Conservation (phyloP, 1,140 invertebrate genomes). For the Nylanderia fulva region DNA sequence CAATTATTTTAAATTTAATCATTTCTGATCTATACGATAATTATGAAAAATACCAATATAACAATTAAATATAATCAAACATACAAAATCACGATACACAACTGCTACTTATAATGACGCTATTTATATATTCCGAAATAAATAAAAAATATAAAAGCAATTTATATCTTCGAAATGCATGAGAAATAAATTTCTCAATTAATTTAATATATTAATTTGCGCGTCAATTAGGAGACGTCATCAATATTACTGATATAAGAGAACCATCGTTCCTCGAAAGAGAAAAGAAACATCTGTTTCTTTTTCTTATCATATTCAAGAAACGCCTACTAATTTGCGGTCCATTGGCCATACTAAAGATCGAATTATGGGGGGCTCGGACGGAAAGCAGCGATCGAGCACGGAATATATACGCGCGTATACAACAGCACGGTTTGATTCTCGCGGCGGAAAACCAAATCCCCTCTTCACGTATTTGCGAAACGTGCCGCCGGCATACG, state of each 20-base stretch:
- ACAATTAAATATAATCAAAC: too few species aligned
- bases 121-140: neutral
- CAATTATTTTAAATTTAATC: constrained; percentile 1
- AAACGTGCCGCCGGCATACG: constrained; percentile 71
- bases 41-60: neutral
- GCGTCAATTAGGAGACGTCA: neutral
- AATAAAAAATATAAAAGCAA: neutral
- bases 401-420: constrained; percentile 68
- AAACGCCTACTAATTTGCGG: neutral
- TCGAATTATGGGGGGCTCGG: neutral
- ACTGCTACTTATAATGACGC: neutral
- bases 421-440: constrained; percentile 69
- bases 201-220: neutral
- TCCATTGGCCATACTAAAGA: neutral
- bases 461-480: constrained; percentile 71
- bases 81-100: neutral
- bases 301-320: neutral
- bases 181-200: neutral
- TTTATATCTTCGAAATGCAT: neutral
- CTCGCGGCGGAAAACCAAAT: constrained; percentile 72
- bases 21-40: neutral
- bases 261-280: neutral
- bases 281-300: neutral
- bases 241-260: neutral
- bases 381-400: constrained; percentile 7